Conservation (phyloP, 2,113 vertebrate species). For the Phrynocephalus versicolor region DNA sequence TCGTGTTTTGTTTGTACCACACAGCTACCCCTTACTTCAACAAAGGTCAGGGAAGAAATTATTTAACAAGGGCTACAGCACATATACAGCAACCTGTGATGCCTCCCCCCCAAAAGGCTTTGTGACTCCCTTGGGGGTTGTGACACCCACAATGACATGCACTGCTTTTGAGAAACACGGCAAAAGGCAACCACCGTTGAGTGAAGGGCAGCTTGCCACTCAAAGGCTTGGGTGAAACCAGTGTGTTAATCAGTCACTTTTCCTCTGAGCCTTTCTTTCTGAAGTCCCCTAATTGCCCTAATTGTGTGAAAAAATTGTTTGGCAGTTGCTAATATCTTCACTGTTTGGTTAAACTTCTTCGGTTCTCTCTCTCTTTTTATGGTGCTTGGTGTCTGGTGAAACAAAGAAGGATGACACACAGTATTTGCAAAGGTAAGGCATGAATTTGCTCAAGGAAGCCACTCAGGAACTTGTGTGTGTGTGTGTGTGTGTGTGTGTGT, state of each 20-base stretch:
- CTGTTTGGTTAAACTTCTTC: background rate
- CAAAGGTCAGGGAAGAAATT: too few relatives aligned
- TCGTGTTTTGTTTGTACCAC: too few relatives aligned
- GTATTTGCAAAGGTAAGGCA: conserved; percentile 53
- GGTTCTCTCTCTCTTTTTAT: conserved; percentile 24
- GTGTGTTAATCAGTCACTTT: background rate
- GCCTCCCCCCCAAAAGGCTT: too few relatives aligned
- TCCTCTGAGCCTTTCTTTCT: conserved; percentile 21
- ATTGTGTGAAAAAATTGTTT: background rate
- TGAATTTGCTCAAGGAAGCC: background rate
- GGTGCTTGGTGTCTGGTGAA: background rate
- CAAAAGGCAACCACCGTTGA: background rate
- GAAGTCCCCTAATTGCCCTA: background rate
- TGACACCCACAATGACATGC: too few relatives aligned
- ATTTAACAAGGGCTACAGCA: too few relatives aligned
- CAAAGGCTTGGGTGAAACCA: conserved; percentile 4
- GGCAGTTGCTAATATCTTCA: background rate
- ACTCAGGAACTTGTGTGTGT: too few relatives aligned
- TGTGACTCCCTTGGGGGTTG: background rate
- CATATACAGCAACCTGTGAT: too few relatives aligned
- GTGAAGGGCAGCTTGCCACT: background rate
- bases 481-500: too few relatives aligned
- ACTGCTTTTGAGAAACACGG: background rate
- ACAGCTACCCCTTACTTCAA: too few relatives aligned
- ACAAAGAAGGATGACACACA: conserved; percentile 10